Evolutionary conservation across 2,888 invertebrate species (phyloP).

Genomic region (Leucania comma): DNA sequence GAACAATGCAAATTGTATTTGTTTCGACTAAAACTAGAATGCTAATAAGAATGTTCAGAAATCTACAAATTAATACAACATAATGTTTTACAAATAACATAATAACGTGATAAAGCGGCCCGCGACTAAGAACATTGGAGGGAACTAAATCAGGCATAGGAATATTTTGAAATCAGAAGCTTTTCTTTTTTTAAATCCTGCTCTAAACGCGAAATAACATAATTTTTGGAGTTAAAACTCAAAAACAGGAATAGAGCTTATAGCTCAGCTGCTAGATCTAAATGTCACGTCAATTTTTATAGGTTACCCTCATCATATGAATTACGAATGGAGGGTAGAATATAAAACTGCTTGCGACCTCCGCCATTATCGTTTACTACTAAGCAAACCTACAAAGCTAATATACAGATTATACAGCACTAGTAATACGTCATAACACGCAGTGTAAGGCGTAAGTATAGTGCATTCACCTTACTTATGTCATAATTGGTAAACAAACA

Average conservation of each 20-base stretch:
- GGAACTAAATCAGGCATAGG: too few relatives aligned
- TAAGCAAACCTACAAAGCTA: conserved; percentile 24
- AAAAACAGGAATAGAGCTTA: not conserved
- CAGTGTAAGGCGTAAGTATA: conserved; percentile 31
- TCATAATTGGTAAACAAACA: conserved; percentile 44
- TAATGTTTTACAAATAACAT: not conserved
- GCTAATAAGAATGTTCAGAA: not conserved
- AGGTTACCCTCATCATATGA: not conserved
- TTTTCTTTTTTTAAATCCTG: not conserved
- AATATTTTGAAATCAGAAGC: not conserved
- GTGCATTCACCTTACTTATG: conserved; percentile 11
- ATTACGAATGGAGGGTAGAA: not conserved
- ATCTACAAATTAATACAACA: not conserved
- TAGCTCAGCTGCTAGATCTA: not conserved
- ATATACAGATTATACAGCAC: conserved; percentile 43
- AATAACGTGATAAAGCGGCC: not conserved
- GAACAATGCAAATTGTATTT: conserved; percentile 6
- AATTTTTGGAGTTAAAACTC: not conserved
- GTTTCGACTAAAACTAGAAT: not conserved
- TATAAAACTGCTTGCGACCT: not conserved
- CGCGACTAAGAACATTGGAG: too few relatives aligned
- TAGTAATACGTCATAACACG: conserved; percentile 58
- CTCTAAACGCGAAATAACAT: not conserved
- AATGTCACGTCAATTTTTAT: not conserved
- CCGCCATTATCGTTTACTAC: not conserved